Evolutionary conservation across 1,140 invertebrate genomes (phyloP), one percentile per base, ranked within the genome.

Genomic region (Camponotus vicinus): DNA sequence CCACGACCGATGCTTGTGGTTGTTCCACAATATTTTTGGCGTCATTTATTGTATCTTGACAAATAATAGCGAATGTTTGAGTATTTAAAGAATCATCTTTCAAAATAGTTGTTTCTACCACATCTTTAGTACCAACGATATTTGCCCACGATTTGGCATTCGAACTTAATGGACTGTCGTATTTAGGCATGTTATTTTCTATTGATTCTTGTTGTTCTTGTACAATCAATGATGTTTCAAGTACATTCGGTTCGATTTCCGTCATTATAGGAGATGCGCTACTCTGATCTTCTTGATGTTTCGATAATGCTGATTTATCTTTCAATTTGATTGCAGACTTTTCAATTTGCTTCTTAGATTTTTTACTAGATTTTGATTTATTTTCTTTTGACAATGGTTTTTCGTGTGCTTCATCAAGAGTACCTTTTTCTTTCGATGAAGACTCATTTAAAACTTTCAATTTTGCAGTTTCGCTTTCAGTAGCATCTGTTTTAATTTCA

Each of bases 111-210:
- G 40, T 4, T 42, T 82, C 66, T 3, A 34, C 66, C 11, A 37
- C 18, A 57, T 42, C 71, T 66, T 87, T 91, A 2, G 57, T 86
- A 40, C 87, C 45, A 32, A 92, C 92, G 0, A 91, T 37, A 0
- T 91, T 86, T 49, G 90, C 87, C 92, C 88, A 92, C 0, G 92
- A 92, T 88, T 92, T 92, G 7, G 64, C 75, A 27, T 87, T 91
- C 1, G 89, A 59, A 70, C 86, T 61, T 11, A 88, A 37, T 69
- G 66, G 79, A 37, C 13, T 67, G 15, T 90, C 84, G 15, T 67
- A 75, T 37, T 88, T 66, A 6, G 82, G 34, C 18, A 34, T 1
- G 5, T 64, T 61, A 55, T 88, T 61, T 0, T 82, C 49, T 5
- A 15, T 77, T 7, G 32, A 11, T n/a, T 78, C 40, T 9, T 21